Evolutionary conservation across 2,888 invertebrate species (phyloP), one percentile per base, ranked within the genome.

Genomic region (Drosophila nigricruria): DNA sequence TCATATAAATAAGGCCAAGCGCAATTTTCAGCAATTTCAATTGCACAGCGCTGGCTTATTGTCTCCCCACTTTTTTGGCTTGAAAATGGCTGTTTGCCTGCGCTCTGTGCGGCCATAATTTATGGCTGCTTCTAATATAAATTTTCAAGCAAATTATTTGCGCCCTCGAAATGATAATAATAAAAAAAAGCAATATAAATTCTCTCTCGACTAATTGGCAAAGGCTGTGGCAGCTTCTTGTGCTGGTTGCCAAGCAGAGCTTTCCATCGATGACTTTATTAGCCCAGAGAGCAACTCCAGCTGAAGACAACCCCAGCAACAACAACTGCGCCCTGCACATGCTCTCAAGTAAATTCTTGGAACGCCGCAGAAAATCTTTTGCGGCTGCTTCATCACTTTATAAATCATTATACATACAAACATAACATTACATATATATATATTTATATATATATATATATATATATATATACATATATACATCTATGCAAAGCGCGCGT

Each of bases 111-210:
- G 43, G 23, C 65, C 80, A 79, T 85, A 87, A 84, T 89, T 84
- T 84, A 84, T 84, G 60, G 84, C 69, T 63, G 73, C 67, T 56
- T 84, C 84, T 74, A 74, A 84, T 77, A 84, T 81, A 89, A 79
- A 89, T 84, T 84, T 84, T 87, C 72, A 27, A 59, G 70, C n/a
- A 84, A 83, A 87, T 88, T 83, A 86, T 79, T 83, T 75, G 59
- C 62, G 53, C 64, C 57, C 60, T 18, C 18, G 18, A 27, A 47
- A 47, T 49, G 0, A 25, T n/a, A n/a, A 27, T 0, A 61, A 80
- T 30, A 88, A 79, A 81, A 89, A 81, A 84, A 87, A 79, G 88
- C 85, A 87, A 87, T 79, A 87, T 89, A 89, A 89, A 89, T 84
- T 87, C 84, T 79, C 42, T 16, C 67, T 60, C 82, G 71, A 74